phyloP scores from a whole-genome alignment of 2,888 invertebrate species.

The Myathropa florea region DNA sequence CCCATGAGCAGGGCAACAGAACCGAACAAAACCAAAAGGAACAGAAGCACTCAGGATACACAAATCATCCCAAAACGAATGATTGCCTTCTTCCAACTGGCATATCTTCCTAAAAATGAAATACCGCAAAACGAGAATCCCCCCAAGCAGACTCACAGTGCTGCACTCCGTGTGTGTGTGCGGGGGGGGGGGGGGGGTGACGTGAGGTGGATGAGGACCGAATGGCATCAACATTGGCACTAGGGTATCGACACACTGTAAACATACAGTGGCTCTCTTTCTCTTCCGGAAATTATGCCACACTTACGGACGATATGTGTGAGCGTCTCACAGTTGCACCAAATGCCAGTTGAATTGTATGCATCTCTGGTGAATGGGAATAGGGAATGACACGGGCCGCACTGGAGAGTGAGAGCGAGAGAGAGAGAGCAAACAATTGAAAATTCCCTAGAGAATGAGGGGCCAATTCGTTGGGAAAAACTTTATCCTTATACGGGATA shows the following conservation, averaged over 20 bases:
- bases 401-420: background rate
- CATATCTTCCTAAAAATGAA: slow-evolving; percentile 32
- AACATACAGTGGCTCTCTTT: slow-evolving; percentile 18
- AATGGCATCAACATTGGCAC: slow-evolving; percentile 18
- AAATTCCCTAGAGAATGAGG: slow-evolving; percentile 55
- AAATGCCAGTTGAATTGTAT: slow-evolving; percentile 29
- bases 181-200: no score
- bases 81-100: slow-evolving; percentile 31
- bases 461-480: slow-evolving; percentile 66
- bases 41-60: slow-evolving; percentile 32
- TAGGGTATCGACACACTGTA: slow-evolving; percentile 61
- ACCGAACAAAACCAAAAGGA: background rate
- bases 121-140: slow-evolving; percentile 42
- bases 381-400: slow-evolving; percentile 8
- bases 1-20: slow-evolving; percentile 7
- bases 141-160: background rate
- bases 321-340: slow-evolving; percentile 30
- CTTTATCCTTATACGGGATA: slow-evolving; percentile 52
- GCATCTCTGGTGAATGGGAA: slow-evolving; percentile 11
- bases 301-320: slow-evolving; percentile 18
- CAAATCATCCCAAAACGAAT: slow-evolving; percentile 53
- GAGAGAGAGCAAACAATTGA: slow-evolving; percentile 56
- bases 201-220: background rate
- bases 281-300: slow-evolving; percentile 66
- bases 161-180: background rate